Evolutionary conservation across 1,140 invertebrate species (phyloP), one percentile per base, ranked within the genome.

Genomic region (Adoxophyes honmai): DNA sequence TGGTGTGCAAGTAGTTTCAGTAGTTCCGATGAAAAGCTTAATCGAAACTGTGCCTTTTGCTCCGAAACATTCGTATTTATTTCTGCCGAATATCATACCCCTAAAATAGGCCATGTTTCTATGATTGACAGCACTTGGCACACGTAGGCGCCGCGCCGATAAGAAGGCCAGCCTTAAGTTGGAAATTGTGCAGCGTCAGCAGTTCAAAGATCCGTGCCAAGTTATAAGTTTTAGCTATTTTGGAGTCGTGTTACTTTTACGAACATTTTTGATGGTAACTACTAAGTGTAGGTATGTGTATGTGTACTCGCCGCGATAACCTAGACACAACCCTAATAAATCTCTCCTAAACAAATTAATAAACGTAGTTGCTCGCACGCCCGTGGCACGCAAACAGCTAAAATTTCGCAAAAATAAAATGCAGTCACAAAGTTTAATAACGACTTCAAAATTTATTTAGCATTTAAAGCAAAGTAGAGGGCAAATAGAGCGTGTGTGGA

Each of bases 401-500:
- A 16, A n/a, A 6, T 48, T 48, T 33, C 21, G 42, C 42, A 48
- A 48, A 28, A 48, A 48, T 18, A 48, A 11, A 48, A 48, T 48
- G 21, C 5, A 48, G n/a, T 28, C 11, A 11, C 18, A 48, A 48
- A 48, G n/a, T 33, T 11, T 48, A 48, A 48, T 48, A 48, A 48
- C 18, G 42, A 48, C 42, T 48, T 48, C 18, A 48, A 48, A 48
- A 48, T 18, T 16, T 48, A 48, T 48, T 44, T 48, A 48, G 42
- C 42, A 48, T 48, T 59, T 56, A 60, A 55, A 51, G 39, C 55
- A 33, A 52, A 59, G 56, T 63, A 55, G 33, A 55, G 44, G 53
- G 57, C 57, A 64, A 72, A 72, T 64, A 71, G 63, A 68, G 66
- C 62, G 59, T 60, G 55, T 57, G 57, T 55, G 57, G 58, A 64